Evolutionary conservation across 2,113 vertebrate genomes (phyloP), one percentile per base, ranked within the genome.

Genomic region (Burhinus bistriatus): DNA sequence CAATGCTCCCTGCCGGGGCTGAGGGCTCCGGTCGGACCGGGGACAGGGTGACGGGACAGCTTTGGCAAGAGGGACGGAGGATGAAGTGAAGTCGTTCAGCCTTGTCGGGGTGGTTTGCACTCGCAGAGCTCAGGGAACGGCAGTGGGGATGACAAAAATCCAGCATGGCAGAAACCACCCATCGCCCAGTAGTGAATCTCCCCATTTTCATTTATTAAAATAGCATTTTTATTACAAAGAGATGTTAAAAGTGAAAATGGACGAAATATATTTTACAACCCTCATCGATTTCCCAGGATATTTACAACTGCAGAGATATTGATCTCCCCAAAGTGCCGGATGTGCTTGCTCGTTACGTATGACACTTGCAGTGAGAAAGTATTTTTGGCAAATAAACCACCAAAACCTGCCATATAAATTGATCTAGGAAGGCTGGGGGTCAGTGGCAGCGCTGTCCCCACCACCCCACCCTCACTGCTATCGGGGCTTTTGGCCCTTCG

Each of bases 261-360:
- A 55, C 5, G 11, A 38, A 90, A 90, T 78, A 42, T 90, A 54
- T 92, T 88, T 55, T 12, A 8, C 54, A 32, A 42, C 82, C 79
- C 66, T 38, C 97, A 96, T 93, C 17, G 93, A 96, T 95, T 90
- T 70, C 85, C 90, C 0, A 5, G 88, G 93, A 66, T 93, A 92
- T 96, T 96, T 96, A 90, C 93, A 94, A 5, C 90, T 22, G 29
- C 88, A 83, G 92, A 40, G 95, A 15, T 52, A 96, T 95, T n/a
- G 95, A 97, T 97, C 96, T 68, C 83, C 92, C 26, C 59, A 2
- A 44, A 92, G 88, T 52, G 96, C 96, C 64, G 86, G 97, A 92
- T 87, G 79, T 3, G 27, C 92, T 58, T 1, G 7, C 93, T 93
- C 29, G 4, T 86, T 47, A 23, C 16, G 4, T 16, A 3, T 0